Evolutionary conservation across 2,113 vertebrate species (phyloP), one percentile per base, ranked within the genome.

Genomic region (Sinocyclocheilus rhinocerous): DNA sequence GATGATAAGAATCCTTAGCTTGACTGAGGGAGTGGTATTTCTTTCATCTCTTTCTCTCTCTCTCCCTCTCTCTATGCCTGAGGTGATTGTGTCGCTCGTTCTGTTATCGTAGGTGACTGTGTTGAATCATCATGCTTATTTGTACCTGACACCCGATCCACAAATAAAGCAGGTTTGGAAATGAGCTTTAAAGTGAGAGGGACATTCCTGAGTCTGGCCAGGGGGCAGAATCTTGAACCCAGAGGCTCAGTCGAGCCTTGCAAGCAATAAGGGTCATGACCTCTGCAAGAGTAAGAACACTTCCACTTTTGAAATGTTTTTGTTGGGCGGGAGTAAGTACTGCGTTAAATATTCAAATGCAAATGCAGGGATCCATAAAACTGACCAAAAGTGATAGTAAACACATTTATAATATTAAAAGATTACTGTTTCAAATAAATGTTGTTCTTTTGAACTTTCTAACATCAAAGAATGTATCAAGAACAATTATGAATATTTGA

Each of bases 1-100:
- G 89, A 89, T 91, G 96, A 97, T 98, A 98, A 98, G 95, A 92
- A 93, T 93, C 94, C 93, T 93, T 93, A 94, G 94, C 89, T n/a
- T 77, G 86, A 89, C 93, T 91, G 90, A 93, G 93, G 91, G 90
- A 91, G 93, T 90, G 93, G 93, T 93, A 91, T 92, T 91, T 94
- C 96, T 98, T 97, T 97, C 94, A 97, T 97, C 96, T 97, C 90
- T 88, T 90, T 29, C 67, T 79, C 63, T 79, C 50, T 63, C 75
- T 79, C 50, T 73, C 75, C 12, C 42, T 83, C 70, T 2, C 73
- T 63, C 52, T 52, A 6, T 7, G 76, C 70, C 65, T 20, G 85
- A 87, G 90, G 92, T 95, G 93, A 97, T 97, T 96, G 95, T 92
- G 94, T 90, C 93, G 92, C 93, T 93, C 91, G 90, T 91, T 90